phyloP scores from a whole-genome alignment of 1,140 invertebrate genomes.

The Drosophila pruinosa region DNA sequence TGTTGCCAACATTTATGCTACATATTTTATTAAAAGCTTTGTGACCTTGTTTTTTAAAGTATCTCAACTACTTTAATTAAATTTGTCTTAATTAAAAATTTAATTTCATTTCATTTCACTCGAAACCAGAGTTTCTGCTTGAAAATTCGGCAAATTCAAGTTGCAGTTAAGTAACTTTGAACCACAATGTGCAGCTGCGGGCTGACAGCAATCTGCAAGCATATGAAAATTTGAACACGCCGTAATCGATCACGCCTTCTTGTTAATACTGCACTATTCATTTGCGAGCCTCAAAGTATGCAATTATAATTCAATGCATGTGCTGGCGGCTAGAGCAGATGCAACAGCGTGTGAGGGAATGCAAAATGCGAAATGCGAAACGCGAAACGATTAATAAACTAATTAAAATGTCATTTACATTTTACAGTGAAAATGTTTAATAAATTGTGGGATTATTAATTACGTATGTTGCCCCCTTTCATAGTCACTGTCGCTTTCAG shows the following conservation, averaged over 20 bases:
- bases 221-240: neutral
- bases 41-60: too few relatives aligned
- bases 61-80: too few relatives aligned
- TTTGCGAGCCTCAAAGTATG: neutral
- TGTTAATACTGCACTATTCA: neutral
- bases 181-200: neutral
- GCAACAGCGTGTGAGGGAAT: neutral
- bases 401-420: slow-evolving; percentile 81
- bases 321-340: neutral
- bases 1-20: too few relatives aligned
- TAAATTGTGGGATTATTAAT: slow-evolving; percentile 48
- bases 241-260: neutral
- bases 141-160: neutral
- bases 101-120: too few relatives aligned
- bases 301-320: slow-evolving; percentile 3
- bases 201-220: neutral
- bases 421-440: slow-evolving; percentile 39
- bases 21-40: too few relatives aligned
- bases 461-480: neutral
- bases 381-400: slow-evolving; percentile 71
- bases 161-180: neutral
- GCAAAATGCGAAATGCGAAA: neutral
- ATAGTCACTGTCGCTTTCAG: neutral
- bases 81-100: too few relatives aligned
- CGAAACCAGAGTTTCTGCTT: too few relatives aligned